Evolutionary conservation across 2,113 vertebrate species (phyloP), one percentile per base, ranked within the genome.

Genomic region (Nyctereutes procyonoides): DNA sequence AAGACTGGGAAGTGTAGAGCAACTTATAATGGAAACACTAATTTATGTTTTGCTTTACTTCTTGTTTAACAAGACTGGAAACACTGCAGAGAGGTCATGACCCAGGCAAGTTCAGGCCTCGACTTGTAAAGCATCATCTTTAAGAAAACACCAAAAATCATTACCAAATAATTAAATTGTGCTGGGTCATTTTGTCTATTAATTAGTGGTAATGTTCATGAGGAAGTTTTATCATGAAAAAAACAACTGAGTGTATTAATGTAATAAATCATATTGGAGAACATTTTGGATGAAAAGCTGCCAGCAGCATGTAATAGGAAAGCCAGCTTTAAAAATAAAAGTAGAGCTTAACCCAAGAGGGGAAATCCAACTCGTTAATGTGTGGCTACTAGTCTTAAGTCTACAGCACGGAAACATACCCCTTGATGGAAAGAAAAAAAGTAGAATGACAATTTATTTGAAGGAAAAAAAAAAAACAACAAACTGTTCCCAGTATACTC

Each of bases 21-120:
- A 93, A 84, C 95, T 51, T 87, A 96, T 89, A 96, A 94, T 96
- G 93, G 95, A 65, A 87, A 89, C 9, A 71, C 91, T 95, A 96
- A 58, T 95, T 97, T 97, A 84, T 85, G 73, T 97, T 92, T 92
- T 98, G 95, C 79, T 94, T 95, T 93, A 30, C 97, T 96, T 89
- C 95, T 97, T 97, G 95, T 97, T 98, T 96, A 97, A 97, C 97
- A 97, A 98, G 97, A 97, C 86, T 81, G 48, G 95, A 96, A 97
- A 80, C 86, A 95, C 69, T 38, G 93, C 65, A 91, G 71, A 94
- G 96, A 97, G 94, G 95, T 95, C 97, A 51, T 0, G 86, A 93
- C 95, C 77, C 90, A 96, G 95, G 95, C 93, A 95, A 89, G 89
- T 89, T 97, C 93, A 97, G 93, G 97, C 79, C 97, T 96, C 90